Conservation (phyloP, 2,888 invertebrate genomes). For the Drosophila kokeensis region DNA sequence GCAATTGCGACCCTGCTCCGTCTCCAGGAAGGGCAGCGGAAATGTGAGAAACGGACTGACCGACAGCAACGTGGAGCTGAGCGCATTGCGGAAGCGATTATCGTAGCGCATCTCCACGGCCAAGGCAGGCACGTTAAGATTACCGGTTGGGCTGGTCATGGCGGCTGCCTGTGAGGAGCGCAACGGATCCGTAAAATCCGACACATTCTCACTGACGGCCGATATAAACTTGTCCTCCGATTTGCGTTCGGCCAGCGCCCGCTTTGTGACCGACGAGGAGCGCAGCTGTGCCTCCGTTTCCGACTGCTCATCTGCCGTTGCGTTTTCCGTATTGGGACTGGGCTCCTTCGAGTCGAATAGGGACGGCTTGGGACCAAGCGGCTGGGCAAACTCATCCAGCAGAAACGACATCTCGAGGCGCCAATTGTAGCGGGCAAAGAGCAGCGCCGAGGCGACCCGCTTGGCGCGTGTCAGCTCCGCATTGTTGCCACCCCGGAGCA, state of each 20-base stretch:
- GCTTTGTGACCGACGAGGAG: slow-evolving; percentile 31
- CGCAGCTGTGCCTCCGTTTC: slow-evolving; percentile 46
- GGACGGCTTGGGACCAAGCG: slow-evolving; percentile 87
- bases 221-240: slow-evolving; percentile 87
- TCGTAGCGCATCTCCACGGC: slow-evolving; percentile 87
- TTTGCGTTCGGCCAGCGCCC: slow-evolving; percentile 75
- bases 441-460: slow-evolving; percentile 91
- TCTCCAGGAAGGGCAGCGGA: slow-evolving; percentile 94
- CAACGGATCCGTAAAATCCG: slow-evolving; percentile 94
- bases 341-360: slow-evolving; percentile 85
- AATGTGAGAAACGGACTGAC: slow-evolving; percentile 95
- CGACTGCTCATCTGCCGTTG: slow-evolving; percentile 59
- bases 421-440: slow-evolving; percentile 93
- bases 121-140: slow-evolving; percentile 73
- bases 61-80: slow-evolving; percentile 91
- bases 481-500: slow-evolving; percentile 92
- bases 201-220: slow-evolving; percentile 82
- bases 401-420: slow-evolving; percentile 95
- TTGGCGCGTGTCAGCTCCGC: slow-evolving; percentile 93
- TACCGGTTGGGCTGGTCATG: slow-evolving; percentile 84
- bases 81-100: slow-evolving; percentile 90
- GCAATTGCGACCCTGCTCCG: slow-evolving; percentile 92
- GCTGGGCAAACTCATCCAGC: slow-evolving; percentile 93
- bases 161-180: slow-evolving; percentile 85
- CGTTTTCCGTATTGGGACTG: slow-evolving; percentile 78